Conservation (phyloP, 2,888 invertebrate species). For the Heteromurus nitidus region DNA sequence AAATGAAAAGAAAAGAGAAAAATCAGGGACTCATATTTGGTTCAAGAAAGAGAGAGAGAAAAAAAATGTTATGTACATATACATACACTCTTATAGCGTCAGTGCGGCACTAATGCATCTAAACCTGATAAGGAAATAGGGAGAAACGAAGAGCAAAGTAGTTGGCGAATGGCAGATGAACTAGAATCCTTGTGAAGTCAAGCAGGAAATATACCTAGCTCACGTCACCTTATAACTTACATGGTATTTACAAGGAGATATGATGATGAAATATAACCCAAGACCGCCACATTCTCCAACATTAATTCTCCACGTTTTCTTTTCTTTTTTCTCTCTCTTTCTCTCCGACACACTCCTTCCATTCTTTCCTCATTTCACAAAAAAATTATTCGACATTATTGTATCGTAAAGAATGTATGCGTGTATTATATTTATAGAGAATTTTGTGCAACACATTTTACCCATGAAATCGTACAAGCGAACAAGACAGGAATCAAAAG, state of each 20-base stretch:
- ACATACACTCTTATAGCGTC: background rate
- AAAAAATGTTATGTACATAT: background rate
- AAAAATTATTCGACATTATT: background rate
- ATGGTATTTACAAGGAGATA: conserved; percentile 18
- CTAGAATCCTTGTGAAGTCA: conserved; percentile 40
- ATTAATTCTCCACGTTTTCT: conserved; percentile 4
- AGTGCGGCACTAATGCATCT: no score
- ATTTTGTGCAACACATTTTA: no score
- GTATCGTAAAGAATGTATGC: conserved; percentile 17
- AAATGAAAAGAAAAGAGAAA: conserved; percentile 10
- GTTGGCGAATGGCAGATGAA: conserved; percentile 35
- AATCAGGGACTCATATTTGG: conserved; percentile 32
- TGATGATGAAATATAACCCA: conserved; percentile 34
- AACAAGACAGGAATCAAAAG: background rate
- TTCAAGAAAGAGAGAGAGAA: conserved; percentile 17
- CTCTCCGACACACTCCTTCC: background rate
- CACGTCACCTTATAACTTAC: conserved; percentile 39
- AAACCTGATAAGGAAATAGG: no score
- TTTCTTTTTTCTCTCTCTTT: background rate
- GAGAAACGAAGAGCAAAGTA: conserved; percentile 14
- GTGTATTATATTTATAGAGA: no score
- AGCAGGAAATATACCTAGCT: conserved; percentile 40
- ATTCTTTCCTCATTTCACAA: background rate
- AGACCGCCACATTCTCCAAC: conserved; percentile 10
- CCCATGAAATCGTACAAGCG: background rate